Conservation (phyloP, 2,113 vertebrate genomes). For the Atrichornis clamosus region DNA sequence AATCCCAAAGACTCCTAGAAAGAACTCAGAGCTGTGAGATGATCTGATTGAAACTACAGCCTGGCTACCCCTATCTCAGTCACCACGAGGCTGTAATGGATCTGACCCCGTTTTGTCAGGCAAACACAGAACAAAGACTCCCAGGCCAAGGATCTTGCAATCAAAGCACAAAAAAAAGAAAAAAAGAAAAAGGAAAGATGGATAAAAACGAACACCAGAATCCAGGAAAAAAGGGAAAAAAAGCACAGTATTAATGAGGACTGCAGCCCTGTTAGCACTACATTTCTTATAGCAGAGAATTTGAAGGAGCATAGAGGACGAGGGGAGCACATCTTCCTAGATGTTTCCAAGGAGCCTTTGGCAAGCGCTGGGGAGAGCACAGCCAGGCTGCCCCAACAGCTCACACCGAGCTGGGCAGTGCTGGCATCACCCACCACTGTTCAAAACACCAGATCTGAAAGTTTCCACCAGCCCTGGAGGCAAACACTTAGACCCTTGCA, state of each 20-base stretch:
- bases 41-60: neutral
- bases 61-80: neutral
- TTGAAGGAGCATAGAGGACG: neutral
- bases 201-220: neutral
- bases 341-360: neutral
- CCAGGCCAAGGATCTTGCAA: neutral
- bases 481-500: rapidly evolving
- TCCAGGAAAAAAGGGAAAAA: neutral
- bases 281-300: neutral
- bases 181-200: neutral
- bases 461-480: neutral
- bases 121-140: neutral
- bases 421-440: neutral
- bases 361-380: neutral
- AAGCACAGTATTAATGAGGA: neutral
- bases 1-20: neutral
- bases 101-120: neutral
- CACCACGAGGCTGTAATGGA: neutral
- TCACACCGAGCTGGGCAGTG: neutral
- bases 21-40: neutral
- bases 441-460: rapidly evolving
- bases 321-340: neutral
- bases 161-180: neutral
- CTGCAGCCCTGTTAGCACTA: neutral
- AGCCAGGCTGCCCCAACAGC: neutral